Evolutionary conservation across 2,888 invertebrate genomes (phyloP).

Genomic region (Argynnis bischoffii): DNA sequence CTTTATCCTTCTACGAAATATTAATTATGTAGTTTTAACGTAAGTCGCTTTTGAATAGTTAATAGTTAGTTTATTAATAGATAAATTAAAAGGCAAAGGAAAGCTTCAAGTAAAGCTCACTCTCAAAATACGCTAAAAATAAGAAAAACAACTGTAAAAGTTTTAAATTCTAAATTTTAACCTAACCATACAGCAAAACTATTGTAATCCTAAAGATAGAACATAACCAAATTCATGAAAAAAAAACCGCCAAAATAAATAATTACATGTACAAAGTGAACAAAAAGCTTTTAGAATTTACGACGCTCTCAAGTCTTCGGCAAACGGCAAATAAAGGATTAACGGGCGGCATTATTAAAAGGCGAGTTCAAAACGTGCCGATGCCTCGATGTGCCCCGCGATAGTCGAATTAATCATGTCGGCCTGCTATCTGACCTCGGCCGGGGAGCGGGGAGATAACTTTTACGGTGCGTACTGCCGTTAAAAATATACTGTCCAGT

Average conservation of each 20-base stretch:
- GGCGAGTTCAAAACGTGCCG: constrained; percentile 24
- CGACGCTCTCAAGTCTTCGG: constrained; percentile 15
- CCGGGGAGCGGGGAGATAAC: constrained; percentile 7
- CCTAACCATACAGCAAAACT: not conserved
- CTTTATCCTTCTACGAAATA: too few species aligned
- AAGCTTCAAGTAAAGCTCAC: too few species aligned
- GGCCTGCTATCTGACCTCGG: constrained; percentile 11
- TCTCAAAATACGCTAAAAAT: too few species aligned
- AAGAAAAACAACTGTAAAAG: too few species aligned
- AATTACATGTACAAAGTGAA: constrained; percentile 21
- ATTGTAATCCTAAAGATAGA: constrained; percentile 2
- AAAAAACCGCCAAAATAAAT: constrained; percentile 18
- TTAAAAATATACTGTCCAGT: constrained; percentile 7
- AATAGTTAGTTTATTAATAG: too few species aligned
- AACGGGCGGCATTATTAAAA: constrained; percentile 24
- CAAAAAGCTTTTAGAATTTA: constrained; percentile 22
- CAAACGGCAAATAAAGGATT: constrained; percentile 27
- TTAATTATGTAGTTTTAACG: too few species aligned
- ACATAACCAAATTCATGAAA: constrained; percentile 13
- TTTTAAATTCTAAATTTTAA: too few species aligned
- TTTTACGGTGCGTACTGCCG: constrained; percentile 10
- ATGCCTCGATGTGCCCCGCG: constrained; percentile 25
- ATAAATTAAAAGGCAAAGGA: too few species aligned
- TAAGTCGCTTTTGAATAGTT: not conserved
- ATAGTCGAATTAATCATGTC: constrained; percentile 24